phyloP scores from a whole-genome alignment of 92 coral and sea anemone species.

The Porites evermanni region DNA sequence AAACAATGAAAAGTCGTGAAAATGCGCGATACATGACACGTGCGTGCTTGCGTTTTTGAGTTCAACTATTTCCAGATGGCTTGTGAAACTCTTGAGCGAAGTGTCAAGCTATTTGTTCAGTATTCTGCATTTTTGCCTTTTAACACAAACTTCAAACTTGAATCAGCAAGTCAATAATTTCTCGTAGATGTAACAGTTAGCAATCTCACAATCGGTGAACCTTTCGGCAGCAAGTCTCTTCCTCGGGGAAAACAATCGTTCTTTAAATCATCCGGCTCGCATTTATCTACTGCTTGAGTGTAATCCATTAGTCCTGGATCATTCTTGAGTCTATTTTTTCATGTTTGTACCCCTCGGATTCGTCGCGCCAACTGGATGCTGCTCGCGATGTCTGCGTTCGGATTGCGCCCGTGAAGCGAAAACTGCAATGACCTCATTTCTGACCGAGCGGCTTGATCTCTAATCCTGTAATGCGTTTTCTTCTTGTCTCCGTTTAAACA shows the following conservation, averaged over 20 bases:
- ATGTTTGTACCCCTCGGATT: slow-evolving; percentile 16
- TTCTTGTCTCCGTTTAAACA: background rate
- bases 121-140: background rate
- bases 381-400: background rate
- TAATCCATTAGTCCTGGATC: background rate
- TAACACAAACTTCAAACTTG: background rate
- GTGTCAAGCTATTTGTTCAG: background rate
- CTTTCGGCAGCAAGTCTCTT: background rate
- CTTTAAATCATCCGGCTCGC: no score
- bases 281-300: no score
- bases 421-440: slow-evolving; percentile 11
- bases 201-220: background rate
- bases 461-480: slow-evolving; percentile 2
- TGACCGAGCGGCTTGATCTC: background rate
- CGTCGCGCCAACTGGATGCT: slow-evolving; percentile 12
- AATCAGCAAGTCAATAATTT: background rate
- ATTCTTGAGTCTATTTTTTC: background rate
- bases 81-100: no score
- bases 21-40: background rate
- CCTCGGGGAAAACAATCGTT: background rate
- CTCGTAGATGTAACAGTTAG: background rate
- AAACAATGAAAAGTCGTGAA: background rate
- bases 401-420: background rate
- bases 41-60: background rate
- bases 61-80: background rate